Conservation (phyloP, 2,797 vertebrate species). For the Onychomys torridus region DNA sequence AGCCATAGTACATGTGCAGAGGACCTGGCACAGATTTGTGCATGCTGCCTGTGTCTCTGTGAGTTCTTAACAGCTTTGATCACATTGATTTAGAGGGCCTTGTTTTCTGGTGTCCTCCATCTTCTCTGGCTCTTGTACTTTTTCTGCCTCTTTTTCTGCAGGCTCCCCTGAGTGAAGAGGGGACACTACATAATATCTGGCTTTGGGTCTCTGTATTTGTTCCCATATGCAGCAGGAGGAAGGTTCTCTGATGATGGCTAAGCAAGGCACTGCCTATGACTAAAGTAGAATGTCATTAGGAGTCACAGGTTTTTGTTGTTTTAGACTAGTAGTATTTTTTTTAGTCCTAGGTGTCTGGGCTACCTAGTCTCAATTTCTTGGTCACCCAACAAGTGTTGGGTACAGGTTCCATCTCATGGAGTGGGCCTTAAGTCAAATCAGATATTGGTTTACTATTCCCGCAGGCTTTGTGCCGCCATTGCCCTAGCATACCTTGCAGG, state of each 20-base stretch:
- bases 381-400: neutral
- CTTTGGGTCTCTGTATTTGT: neutral
- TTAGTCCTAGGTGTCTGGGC: neutral
- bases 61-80: too few species aligned
- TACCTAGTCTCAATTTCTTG: neutral
- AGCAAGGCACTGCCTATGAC: neutral
- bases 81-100: neutral
- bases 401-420: neutral
- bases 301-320: neutral
- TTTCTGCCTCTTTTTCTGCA: neutral
- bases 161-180: too few species aligned
- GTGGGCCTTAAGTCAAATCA: neutral
- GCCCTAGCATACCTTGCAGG: too few species aligned
- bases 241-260: neutral
- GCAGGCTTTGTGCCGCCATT: neutral
- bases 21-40: neutral
- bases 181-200: neutral
- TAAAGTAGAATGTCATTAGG: neutral
- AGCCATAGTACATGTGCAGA: neutral
- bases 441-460: too few species aligned
- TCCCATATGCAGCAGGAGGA: neutral
- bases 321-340: neutral
- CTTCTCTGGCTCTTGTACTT: neutral
- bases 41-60: too few species aligned
- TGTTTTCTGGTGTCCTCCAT: neutral